Base-by-base conservation (phyloP, 2,888 invertebrate species). In the Limenitis camilla region DNA sequence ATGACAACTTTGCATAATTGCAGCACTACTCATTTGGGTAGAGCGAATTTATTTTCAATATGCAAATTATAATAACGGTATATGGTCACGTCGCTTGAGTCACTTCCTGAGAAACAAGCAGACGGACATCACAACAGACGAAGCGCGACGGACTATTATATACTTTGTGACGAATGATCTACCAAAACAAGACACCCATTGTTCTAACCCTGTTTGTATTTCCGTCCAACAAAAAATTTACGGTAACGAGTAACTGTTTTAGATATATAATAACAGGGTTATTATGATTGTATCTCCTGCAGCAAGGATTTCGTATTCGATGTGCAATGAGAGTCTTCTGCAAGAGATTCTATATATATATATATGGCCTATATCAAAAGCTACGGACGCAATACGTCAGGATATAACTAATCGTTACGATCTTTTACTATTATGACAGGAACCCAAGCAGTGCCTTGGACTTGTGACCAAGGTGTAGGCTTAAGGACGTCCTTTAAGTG, bases 151-250 rank as follows among this genome's bases (percentile, higher is more conserved):
- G 43, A 56, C 60, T 65, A 66, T 70, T 65, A 69, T 70, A 68
- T 69, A 68, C 66, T 65, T 70, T 68, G 70, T 67, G 71, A 70
- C 67, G 63, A 70, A 56, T 55, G 53, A 63, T 61, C 61, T 59
- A 63, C 74, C 73, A 73, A 73, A 76, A 79, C 73, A 78, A 76
- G 72, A 59, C 62, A 53, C 55, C 72, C 74, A 81, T 82, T 81
- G 81, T 79, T 78, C 65, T 56, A 62, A 59, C 74, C 71, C 55
- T 71, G 70, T 78, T 69, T 72, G 78, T 68, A 75, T 73, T 76
- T 81, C 81, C 81, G 78, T 66, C 65, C 55, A 59, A 67, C 65
- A 69, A 76, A 73, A 76, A 75, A 68, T 67, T 67, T 63, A 70
- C 68, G 66, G 58, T 65, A 66, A 59, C 44, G 52, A 55, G 39